Conservation (phyloP, 2,888 invertebrate genomes). For the Geotrupes spiniger region DNA sequence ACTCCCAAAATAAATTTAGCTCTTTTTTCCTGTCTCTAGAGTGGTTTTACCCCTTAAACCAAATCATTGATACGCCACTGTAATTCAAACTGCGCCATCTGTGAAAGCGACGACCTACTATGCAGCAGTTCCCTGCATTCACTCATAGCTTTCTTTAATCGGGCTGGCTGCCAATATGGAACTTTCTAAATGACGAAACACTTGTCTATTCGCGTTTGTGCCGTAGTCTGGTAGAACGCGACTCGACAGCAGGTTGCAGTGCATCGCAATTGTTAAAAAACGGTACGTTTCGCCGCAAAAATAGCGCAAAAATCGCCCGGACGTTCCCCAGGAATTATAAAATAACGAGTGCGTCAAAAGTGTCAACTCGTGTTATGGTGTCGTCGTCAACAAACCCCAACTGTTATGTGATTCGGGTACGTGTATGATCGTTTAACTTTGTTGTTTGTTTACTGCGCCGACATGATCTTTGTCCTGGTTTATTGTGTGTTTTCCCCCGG, state of each 20-base stretch:
- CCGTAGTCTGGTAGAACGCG: constrained; percentile 19
- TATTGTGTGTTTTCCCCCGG: constrained; percentile 6
- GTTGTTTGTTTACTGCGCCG: constrained; percentile 4
- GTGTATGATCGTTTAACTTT: constrained; percentile 9
- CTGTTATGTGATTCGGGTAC: constrained; percentile 25
- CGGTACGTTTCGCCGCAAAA: background rate
- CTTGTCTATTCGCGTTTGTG: constrained; percentile 17
- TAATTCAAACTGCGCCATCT: no score
- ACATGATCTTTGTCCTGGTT: constrained; percentile 2
- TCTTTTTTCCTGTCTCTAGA: no score
- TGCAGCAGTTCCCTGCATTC: no score
- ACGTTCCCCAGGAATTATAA: background rate
- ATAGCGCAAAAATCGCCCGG: constrained; percentile 1
- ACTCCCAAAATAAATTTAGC: no score
- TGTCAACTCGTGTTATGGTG: constrained; percentile 21
- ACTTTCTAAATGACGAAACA: constrained; percentile 23
- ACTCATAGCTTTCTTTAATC: no score
- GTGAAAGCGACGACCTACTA: no score
- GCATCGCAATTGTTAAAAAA: constrained; percentile 13
- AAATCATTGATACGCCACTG: no score
- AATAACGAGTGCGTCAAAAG: constrained; percentile 8
- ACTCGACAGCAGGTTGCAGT: constrained; percentile 16
- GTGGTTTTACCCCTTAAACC: no score
- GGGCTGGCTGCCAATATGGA: background rate
- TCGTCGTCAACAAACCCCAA: constrained; percentile 14